phyloP scores from a whole-genome alignment of 2,797 vertebrate genomes.

The Gephyroberyx darwinii region DNA sequence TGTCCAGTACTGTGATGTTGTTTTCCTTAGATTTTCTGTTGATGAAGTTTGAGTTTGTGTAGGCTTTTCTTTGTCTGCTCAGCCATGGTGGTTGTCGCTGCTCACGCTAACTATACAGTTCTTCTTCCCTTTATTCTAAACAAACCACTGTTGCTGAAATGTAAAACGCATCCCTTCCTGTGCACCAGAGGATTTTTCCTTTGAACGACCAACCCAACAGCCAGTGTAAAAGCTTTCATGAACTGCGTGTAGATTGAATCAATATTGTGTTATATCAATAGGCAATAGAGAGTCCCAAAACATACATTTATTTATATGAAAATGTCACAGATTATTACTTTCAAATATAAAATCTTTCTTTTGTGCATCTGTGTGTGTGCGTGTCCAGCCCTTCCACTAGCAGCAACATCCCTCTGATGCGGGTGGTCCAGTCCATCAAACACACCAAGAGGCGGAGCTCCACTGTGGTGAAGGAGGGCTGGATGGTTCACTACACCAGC shows the following conservation, averaged over 20 bases:
- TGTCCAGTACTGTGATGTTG: too few relatives aligned
- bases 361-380: constrained; percentile 34
- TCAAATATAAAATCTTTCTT: not conserved
- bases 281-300: not conserved
- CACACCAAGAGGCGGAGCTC: constrained; percentile 88
- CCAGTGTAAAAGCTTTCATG: constrained; percentile 15
- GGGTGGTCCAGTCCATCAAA: constrained; percentile 88
- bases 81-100: not conserved
- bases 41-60: not conserved
- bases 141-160: constrained; percentile 17
- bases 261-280: too few relatives aligned
- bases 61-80: constrained; percentile 10
- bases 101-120: constrained; percentile 14
- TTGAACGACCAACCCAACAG: constrained; percentile 33
- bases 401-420: constrained; percentile 88
- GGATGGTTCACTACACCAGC: constrained; percentile 89
- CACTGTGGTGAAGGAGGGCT: constrained; percentile 86
- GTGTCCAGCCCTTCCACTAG: constrained; percentile 83
- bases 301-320: not conserved
- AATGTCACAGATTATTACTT: not conserved
- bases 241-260: not conserved
- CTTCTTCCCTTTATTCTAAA: constrained; percentile 31
- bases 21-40: too few relatives aligned
- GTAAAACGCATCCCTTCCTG: constrained; percentile 36
- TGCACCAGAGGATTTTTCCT: constrained; percentile 23